Conservation (phyloP, 2,888 invertebrate species). For the Coenonympha arcania region DNA sequence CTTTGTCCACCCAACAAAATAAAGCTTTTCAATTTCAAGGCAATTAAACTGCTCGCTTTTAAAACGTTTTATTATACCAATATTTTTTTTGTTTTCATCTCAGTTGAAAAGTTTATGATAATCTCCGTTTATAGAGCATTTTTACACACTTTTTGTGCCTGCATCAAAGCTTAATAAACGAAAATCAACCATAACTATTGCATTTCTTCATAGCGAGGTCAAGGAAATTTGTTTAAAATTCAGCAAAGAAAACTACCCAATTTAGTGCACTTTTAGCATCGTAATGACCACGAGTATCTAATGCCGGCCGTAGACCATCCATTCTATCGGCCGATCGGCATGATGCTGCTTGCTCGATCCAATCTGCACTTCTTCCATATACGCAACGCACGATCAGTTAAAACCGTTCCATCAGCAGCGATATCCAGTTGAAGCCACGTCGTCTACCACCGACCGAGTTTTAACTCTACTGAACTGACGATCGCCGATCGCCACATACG, state of each 20-base stretch:
- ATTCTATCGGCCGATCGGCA: too few species aligned
- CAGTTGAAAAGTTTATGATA: conserved; percentile 14
- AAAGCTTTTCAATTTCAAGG: conserved; percentile 21
- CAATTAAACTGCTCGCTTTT: conserved; percentile 17
- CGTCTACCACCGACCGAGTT: too few species aligned
- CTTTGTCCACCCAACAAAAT: conserved; percentile 16
- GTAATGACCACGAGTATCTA: too few species aligned
- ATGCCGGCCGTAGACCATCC: too few species aligned
- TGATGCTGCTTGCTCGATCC: too few species aligned
- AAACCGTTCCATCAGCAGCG: too few species aligned
- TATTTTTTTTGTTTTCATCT: conserved; percentile 13
- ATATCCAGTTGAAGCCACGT: too few species aligned
- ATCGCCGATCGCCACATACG: too few species aligned
- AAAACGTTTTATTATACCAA: conserved; percentile 16
- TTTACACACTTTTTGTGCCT: conserved; percentile 5
- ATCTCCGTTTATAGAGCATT: conserved; percentile 14
- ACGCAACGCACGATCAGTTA: too few species aligned
- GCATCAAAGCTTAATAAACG: neutral
- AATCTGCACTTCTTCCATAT: too few species aligned
- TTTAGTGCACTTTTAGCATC: neutral
- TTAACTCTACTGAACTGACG: too few species aligned
- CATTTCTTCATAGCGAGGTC: neutral
- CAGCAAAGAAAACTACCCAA: neutral
- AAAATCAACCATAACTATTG: conserved; percentile 1
- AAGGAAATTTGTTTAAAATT: neutral